A percentile compares a stretch with the other conserved stretches of the same genome.
These are phyloP conservation scores for Muscicapa adusta DNA, from an alignment of 2,113 vertebrate genomes.

Conservation along the genomic window DNA sequence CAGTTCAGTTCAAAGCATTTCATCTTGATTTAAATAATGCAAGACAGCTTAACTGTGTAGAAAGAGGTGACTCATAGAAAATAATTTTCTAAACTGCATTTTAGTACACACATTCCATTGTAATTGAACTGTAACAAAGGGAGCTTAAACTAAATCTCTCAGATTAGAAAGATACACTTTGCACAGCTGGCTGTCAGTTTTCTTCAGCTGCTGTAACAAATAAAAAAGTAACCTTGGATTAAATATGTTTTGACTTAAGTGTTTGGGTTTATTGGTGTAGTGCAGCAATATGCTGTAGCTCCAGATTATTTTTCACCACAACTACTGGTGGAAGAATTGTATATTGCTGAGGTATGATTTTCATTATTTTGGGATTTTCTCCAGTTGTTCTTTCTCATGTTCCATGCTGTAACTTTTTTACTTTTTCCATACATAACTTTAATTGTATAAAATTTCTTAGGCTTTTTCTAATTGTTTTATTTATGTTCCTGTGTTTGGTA, in stretches of 20 bases:
- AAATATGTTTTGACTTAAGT: neutral
- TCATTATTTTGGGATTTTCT: neutral
- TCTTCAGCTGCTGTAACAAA: neutral
- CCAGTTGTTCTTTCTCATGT: neutral
- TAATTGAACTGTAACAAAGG: neutral
- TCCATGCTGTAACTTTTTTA: neutral
- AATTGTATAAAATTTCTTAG: neutral
- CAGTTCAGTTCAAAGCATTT: neutral
- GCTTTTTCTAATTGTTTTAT: neutral
- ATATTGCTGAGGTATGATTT: neutral
- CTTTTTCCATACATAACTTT: neutral
- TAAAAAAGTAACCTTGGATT: neutral
- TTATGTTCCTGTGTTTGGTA: neutral
- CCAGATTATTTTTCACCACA: neutral
- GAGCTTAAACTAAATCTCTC: neutral
- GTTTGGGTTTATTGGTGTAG: neutral
- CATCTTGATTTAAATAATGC: neutral
- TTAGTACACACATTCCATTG: neutral
- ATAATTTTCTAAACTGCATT: neutral
- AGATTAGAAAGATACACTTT: neutral
- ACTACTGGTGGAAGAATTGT: neutral
- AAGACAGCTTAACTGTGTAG: neutral
- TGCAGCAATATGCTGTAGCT: neutral
- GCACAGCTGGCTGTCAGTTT: neutral
- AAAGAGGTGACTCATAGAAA: neutral